Evolutionary conservation across 2,888 invertebrate species (phyloP).

Genomic region (Steinernema scapterisci): DNA sequence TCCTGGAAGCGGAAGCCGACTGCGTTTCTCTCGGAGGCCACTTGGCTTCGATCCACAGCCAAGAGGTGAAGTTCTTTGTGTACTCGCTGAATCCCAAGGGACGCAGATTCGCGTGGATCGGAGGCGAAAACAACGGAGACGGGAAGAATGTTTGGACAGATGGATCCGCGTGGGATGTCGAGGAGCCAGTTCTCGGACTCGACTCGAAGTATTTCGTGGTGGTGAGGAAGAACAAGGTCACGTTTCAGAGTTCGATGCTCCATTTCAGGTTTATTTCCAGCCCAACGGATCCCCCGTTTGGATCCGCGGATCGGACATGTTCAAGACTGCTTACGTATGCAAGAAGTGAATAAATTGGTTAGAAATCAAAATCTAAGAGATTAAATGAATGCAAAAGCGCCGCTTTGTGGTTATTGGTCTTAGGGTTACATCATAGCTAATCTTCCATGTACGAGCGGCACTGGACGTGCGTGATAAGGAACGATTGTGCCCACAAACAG

Average conservation of each 20-base stretch:
- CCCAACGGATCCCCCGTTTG: neutral
- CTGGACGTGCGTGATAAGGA: too few species aligned
- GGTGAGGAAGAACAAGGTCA: neutral
- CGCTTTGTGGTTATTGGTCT: too few species aligned
- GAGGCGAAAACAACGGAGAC: neutral
- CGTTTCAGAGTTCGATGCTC: neutral
- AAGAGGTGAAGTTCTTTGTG: neutral
- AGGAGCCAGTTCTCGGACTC: neutral
- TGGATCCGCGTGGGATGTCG: neutral
- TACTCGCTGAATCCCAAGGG: neutral
- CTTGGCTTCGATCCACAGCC: neutral
- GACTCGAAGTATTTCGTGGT: neutral
- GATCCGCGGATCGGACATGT: neutral
- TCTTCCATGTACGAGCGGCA: too few species aligned
- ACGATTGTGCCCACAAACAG: too few species aligned
- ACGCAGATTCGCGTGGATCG: neutral
- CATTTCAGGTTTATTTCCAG: neutral
- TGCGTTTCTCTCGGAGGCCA: neutral
- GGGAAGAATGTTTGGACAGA: neutral
- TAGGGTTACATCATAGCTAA: too few species aligned
- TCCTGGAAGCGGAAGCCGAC: neutral
- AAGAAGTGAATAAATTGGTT: too few species aligned
- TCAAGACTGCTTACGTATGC: neutral
- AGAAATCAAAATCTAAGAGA: too few species aligned
- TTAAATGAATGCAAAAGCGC: too few species aligned